These are phyloP conservation scores for Delphinapterus leucas DNA, from an alignment of 2,113 vertebrate genomes.

Conservation along the genomic window DNA sequence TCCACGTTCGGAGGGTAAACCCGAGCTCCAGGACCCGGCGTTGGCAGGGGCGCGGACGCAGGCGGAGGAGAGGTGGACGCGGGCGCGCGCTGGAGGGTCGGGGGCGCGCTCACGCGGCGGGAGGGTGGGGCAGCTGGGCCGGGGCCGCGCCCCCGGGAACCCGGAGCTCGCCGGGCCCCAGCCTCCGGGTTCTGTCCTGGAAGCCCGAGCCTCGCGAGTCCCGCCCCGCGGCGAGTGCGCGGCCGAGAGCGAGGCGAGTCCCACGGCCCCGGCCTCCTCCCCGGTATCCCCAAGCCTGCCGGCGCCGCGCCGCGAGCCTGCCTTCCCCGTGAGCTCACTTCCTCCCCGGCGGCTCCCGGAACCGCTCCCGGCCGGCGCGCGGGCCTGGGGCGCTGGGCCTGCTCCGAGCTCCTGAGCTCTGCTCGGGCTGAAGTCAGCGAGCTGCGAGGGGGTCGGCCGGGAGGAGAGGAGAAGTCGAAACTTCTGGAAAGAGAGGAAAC, in stretches of 20 bases:
- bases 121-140: not conserved
- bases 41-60: too few species aligned
- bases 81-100: too few species aligned
- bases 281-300: not conserved
- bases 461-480: not conserved
- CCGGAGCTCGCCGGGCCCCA: not conserved
- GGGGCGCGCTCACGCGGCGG: not conserved
- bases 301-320: not conserved
- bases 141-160: accelerated
- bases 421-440: too few species aligned
- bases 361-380: not conserved
- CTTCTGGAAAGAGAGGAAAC: not conserved
- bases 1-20: not conserved
- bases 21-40: not conserved
- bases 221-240: accelerated
- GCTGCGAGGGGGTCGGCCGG: accelerated
- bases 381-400: not conserved
- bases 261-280: too few species aligned
- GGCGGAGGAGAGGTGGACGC: not conserved
- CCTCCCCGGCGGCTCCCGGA: not conserved
- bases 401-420: not conserved
- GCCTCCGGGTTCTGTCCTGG: not conserved
- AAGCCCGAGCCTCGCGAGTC: not conserved
- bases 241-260: not conserved
- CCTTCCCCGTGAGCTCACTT: slow-evolving; percentile 60